Percentiles rank a stretch among this genome's conserved stretches.
Conservation (phyloP, 2,113 vertebrate species). For the Mus pahari region DNA sequence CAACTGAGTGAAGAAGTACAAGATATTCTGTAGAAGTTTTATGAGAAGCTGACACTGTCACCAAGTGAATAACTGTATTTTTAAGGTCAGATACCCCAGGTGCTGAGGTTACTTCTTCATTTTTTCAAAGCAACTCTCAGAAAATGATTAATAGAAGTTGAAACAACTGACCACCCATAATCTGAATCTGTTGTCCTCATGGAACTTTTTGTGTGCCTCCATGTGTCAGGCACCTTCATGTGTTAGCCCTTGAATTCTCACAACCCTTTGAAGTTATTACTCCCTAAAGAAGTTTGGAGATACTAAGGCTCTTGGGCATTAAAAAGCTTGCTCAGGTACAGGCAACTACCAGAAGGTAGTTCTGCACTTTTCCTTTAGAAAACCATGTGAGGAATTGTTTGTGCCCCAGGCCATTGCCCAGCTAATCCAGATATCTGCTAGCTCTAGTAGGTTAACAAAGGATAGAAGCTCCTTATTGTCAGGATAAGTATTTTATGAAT, state of each 20-base stretch:
- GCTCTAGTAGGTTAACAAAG: background rate
- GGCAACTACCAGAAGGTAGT: background rate
- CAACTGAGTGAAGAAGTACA: background rate
- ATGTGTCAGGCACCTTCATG: background rate
- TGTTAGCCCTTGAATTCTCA: background rate
- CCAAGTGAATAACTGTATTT: background rate
- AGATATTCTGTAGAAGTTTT: background rate
- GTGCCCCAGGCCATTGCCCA: background rate
- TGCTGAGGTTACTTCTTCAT: background rate
- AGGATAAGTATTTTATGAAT: background rate
- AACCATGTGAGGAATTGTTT: background rate
- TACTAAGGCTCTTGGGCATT: background rate
- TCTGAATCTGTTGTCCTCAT: background rate
- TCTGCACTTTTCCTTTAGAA: background rate
- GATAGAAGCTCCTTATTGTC: background rate
- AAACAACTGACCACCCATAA: background rate
- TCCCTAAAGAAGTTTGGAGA: background rate
- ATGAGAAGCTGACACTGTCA: background rate
- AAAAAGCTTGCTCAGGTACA: background rate
- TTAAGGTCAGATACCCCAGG: background rate
- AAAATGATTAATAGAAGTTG: background rate
- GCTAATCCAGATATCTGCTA: background rate
- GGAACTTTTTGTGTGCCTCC: background rate
- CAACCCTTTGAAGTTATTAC: background rate
- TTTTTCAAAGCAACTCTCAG: constrained; percentile 19